These are phyloP conservation scores for Agrochola macilenta DNA, from an alignment of 2,888 invertebrate genomes.

Conservation along the genomic window DNA sequence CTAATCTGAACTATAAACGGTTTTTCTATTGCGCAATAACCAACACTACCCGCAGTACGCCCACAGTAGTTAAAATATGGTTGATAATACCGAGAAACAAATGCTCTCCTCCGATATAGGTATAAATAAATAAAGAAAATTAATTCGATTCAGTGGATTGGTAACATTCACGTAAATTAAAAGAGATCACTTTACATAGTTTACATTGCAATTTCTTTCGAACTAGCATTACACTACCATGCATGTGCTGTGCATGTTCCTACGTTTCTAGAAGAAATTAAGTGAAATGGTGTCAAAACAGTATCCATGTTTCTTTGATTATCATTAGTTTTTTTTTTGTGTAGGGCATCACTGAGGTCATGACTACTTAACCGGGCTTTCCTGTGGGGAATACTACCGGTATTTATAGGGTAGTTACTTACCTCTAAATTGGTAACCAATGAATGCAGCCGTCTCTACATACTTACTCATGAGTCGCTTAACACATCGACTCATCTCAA, in stretches of 20 bases:
- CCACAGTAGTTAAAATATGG: no score
- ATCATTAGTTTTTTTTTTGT: no score
- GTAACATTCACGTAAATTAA: background rate
- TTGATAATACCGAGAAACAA: no score
- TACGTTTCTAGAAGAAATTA: background rate
- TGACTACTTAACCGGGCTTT: no score
- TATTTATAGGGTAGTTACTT: background rate
- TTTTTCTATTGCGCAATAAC: no score
- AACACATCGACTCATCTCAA: background rate
- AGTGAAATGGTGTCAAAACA: background rate
- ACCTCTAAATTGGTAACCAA: background rate
- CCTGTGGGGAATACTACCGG: background rate
- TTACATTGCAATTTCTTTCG: background rate
- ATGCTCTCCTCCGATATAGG: no score
- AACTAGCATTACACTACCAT: background rate
- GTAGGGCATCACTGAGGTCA: no score
- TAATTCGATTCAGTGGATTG: background rate
- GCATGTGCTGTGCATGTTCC: background rate
- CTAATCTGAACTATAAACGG: no score
- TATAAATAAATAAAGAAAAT: background rate
- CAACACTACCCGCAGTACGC: no score
- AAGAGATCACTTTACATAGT: background rate
- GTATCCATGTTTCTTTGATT: background rate
- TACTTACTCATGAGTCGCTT: background rate
- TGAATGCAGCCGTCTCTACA: background rate